Evolutionary conservation across 2,113 vertebrate species (phyloP).

Genomic region (Propithecus coquereli): DNA sequence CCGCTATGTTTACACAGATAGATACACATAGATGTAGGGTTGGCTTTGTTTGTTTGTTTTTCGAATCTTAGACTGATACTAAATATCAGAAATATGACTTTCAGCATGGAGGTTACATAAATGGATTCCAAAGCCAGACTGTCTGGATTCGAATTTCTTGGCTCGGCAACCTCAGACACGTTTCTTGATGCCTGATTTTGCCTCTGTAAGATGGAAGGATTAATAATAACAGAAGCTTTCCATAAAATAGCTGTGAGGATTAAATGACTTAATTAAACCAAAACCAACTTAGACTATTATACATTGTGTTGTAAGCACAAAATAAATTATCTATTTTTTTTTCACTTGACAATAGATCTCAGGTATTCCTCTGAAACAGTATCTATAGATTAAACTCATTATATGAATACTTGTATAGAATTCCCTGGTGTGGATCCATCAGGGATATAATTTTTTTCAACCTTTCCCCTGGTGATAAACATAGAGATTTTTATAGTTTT

Average conservation of each 20-base stretch:
- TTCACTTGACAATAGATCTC: not conserved
- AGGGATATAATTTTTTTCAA: not conserved
- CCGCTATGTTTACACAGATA: not conserved
- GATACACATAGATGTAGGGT: not conserved
- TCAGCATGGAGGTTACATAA: not conserved
- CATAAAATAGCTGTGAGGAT: not conserved
- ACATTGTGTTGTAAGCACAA: not conserved
- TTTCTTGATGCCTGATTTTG: not conserved
- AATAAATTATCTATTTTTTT: not conserved
- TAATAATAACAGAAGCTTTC: not conserved
- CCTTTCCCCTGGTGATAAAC: not conserved
- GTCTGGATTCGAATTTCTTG: not conserved
- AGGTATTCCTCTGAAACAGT: not conserved
- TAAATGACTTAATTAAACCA: conserved; percentile 3
- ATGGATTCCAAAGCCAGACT: not conserved
- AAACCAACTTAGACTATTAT: not conserved
- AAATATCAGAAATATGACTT: not conserved
- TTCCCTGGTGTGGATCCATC: not conserved
- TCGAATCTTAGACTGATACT: not conserved
- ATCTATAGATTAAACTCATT: not conserved
- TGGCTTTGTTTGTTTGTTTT: not conserved
- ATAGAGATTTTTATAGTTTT: not conserved
- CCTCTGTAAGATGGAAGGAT: not conserved
- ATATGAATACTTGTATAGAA: not conserved
- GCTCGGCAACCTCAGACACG: not conserved